Conservation (phyloP, 2,797 vertebrate genomes). For the Semaprochilodus insignis region DNA sequence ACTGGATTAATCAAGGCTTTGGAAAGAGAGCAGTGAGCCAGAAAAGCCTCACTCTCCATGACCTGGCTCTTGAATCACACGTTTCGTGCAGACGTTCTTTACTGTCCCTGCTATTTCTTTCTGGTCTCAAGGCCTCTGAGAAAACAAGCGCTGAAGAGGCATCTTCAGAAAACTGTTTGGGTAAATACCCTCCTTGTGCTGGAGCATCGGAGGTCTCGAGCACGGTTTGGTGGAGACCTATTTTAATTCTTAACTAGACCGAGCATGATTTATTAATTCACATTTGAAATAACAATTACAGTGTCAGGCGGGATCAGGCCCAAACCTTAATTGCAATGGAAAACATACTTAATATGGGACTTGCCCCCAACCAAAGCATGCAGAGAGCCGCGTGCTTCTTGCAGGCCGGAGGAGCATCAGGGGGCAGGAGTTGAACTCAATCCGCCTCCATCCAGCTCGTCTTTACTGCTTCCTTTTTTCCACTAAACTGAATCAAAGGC, state of each 20-base stretch:
- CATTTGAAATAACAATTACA: conserved; percentile 95
- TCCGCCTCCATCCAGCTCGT: conserved; percentile 5
- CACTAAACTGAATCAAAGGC: background rate
- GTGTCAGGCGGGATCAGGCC: conserved; percentile 86
- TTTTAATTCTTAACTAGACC: conserved; percentile 94
- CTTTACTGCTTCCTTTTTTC: conserved; percentile 5
- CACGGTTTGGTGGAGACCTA: conserved; percentile 77
- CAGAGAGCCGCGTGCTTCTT: conserved; percentile 24
- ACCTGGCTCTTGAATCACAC: conserved; percentile 59
- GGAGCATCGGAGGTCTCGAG: conserved; percentile 75
- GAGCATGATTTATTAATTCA: conserved; percentile 94
- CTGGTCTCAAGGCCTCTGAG: conserved; percentile 53
- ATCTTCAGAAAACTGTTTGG: conserved; percentile 34
- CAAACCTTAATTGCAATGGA: conserved; percentile 90
- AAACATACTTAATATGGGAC: conserved; percentile 81
- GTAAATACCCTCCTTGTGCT: conserved; percentile 62
- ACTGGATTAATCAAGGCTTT: conserved; percentile 69
- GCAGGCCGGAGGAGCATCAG: conserved; percentile 23
- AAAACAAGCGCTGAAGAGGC: conserved; percentile 32
- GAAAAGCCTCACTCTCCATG: conserved; percentile 65
- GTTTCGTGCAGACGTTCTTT: conserved; percentile 58
- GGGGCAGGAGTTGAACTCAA: conserved; percentile 21
- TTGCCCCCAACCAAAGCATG: conserved; percentile 21
- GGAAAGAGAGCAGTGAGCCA: conserved; percentile 38
- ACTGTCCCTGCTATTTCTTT: conserved; percentile 46